A percentile compares a stretch with the other conserved stretches of the same genome.
phyloP scores from a whole-genome alignment of 2,888 invertebrate genomes.

The Polia nebulosa region DNA sequence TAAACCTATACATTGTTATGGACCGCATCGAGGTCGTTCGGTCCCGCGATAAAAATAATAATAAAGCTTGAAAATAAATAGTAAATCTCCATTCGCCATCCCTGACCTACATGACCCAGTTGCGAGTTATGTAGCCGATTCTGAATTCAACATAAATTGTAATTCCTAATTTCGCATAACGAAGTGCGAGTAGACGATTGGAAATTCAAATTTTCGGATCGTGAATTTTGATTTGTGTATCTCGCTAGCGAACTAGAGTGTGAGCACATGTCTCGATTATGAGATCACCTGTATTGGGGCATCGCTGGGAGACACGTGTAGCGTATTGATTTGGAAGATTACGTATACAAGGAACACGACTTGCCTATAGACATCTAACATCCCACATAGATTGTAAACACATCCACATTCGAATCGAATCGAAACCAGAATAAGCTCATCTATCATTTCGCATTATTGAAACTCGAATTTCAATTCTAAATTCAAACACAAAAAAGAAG shows the following conservation, averaged over 20 bases:
- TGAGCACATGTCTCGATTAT: conserved; percentile 42
- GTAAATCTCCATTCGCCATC: conserved; percentile 68
- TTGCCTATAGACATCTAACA: conserved; percentile 14
- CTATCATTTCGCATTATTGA: conserved; percentile 59
- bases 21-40: conserved; percentile 64
- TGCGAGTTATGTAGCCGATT: conserved; percentile 67
- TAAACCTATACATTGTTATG: conserved; percentile 67
- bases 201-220: conserved; percentile 65
- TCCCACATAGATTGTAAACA: neutral
- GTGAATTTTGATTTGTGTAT: conserved; percentile 57
- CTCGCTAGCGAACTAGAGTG: conserved; percentile 25
- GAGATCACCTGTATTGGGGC: conserved; percentile 51
- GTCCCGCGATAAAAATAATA: conserved; percentile 74
- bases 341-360: conserved; percentile 29
- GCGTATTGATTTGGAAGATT: conserved; percentile 60
- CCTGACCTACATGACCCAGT: conserved; percentile 82
- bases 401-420: conserved; percentile 15
- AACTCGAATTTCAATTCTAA: conserved; percentile 68
- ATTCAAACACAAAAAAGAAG: conserved; percentile 64
- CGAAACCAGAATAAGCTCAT: conserved; percentile 56
- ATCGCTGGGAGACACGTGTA: conserved; percentile 55
- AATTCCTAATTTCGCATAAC: conserved; percentile 71
- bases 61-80: conserved; percentile 73
- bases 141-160: conserved; percentile 70
- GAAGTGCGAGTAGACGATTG: conserved; percentile 66